Evolutionary conservation across 2,888 invertebrate species (phyloP).

Genomic region (Hypena proboscidalis): DNA sequence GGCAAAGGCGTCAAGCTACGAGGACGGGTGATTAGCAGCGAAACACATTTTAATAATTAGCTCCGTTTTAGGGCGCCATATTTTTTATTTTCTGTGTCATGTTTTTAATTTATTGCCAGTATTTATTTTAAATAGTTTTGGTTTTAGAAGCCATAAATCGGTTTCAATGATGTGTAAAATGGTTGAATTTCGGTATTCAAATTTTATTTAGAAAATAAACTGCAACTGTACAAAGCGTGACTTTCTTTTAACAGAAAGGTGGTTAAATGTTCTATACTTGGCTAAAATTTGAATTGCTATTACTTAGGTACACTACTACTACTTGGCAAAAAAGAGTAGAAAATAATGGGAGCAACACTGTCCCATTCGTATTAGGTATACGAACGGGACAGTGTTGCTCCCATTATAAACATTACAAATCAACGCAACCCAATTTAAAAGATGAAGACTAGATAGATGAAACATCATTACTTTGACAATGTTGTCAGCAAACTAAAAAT

Average conservation of each 20-base stretch:
- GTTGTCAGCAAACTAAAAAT: too few species aligned
- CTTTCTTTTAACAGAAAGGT: neutral
- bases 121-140: constrained; percentile 38
- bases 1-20: constrained; percentile 66
- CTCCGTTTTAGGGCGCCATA: constrained; percentile 29
- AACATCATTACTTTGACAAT: too few species aligned
- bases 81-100: constrained; percentile 56
- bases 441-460: too few species aligned
- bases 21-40: constrained; percentile 67
- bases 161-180: constrained; percentile 32
- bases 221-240: neutral
- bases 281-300: too few species aligned
- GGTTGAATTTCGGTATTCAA: constrained; percentile 9
- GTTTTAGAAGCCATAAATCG: constrained; percentile 16
- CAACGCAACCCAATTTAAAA: too few species aligned
- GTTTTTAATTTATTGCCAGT: constrained; percentile 57
- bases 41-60: constrained; percentile 69
- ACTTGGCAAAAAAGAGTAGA: too few species aligned
- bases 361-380: too few species aligned
- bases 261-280: neutral
- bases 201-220: neutral
- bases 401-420: too few species aligned
- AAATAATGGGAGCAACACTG: too few species aligned
- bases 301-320: too few species aligned
- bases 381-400: too few species aligned